Evolutionary conservation across 2,888 invertebrate genomes (phyloP), one percentile per base, ranked within the genome.

Genomic region (Agrochola circellaris): DNA sequence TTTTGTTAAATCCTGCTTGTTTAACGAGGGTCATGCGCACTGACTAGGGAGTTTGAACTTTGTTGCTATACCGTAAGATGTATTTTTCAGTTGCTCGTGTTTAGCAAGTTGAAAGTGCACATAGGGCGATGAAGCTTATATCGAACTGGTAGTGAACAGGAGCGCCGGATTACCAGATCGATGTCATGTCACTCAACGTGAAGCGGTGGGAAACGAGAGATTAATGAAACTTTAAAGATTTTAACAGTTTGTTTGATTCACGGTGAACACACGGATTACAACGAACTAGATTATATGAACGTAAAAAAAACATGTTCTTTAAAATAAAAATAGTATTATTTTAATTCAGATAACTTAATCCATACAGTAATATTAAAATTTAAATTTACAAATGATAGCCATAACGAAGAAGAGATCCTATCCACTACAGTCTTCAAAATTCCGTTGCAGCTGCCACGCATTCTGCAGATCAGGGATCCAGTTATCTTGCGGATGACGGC

Each of bases 81-180:
- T 23, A 20, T 61, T 83, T 81, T 75, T 15, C 23, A 20, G n/a
- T 70, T 30, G 6, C 15, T 54, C 13, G 56, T n/a, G 51, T 74
- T 83, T 78, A 77, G 54, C 20, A 23, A 65, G 75, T 79, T 75
- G 67, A 75, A 77, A 74, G 66, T 83, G 66, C 67, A 54, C 42
- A 82, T 87, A 88, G 86, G 90, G 89, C 51, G 73, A 77, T 62
- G 71, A 75, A 81, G 80, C 80, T 86, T 89, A 84, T 73, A 76
- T 81, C 66, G 77, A 80, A 79, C 88, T 88, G 86, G 88, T 81
- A 75, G 76, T 79, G 83, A 72, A 80, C 86, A 80, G 82, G 70
- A 88, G 85, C 83, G 56, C 75, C 48, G 93, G 94, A 94, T 95
- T 94, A 94, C 87, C 69, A 90, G 93, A 93, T 94, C 91, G 91